Conservation (phyloP, 2,888 invertebrate species). For the Conistra vaccinii region DNA sequence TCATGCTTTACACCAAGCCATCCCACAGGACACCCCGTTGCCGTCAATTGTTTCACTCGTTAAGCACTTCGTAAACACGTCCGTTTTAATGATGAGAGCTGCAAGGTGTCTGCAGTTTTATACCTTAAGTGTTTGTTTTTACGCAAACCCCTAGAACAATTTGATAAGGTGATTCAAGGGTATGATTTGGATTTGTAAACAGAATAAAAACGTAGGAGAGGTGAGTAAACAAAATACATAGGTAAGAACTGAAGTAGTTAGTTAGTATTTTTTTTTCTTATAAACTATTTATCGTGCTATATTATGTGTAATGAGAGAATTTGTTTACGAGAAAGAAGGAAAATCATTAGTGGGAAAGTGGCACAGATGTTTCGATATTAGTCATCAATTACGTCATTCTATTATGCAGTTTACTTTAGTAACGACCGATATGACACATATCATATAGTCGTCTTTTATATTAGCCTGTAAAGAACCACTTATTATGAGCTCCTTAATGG, state of each 20-base stretch:
- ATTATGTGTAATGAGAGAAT: neutral
- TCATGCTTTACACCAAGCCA: constrained; percentile 57
- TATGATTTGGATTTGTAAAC: constrained; percentile 27
- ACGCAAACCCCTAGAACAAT: constrained; percentile 18
- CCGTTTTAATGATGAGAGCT: constrained; percentile 73
- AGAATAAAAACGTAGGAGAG: neutral
- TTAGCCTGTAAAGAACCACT: neutral
- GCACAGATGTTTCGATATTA: neutral
- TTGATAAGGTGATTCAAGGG: constrained; percentile 40
- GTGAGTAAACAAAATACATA: neutral
- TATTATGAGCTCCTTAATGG: neutral
- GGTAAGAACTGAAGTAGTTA: too few relatives aligned
- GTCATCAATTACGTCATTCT: constrained; percentile 3
- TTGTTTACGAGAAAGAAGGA: neutral
- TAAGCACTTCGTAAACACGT: constrained; percentile 80
- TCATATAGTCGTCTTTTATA: too few relatives aligned
- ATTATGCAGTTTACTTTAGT: neutral
- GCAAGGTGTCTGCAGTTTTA: constrained; percentile 66
- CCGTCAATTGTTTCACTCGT: constrained; percentile 84
- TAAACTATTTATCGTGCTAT: neutral
- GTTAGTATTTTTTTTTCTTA: neutral
- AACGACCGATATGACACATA: too few relatives aligned
- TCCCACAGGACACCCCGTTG: constrained; percentile 80
- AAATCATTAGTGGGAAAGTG: neutral
- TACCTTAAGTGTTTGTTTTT: constrained; percentile 57